Base-by-base conservation (phyloP, 1,140 invertebrate species). In the Apis laboriosa region DNA sequence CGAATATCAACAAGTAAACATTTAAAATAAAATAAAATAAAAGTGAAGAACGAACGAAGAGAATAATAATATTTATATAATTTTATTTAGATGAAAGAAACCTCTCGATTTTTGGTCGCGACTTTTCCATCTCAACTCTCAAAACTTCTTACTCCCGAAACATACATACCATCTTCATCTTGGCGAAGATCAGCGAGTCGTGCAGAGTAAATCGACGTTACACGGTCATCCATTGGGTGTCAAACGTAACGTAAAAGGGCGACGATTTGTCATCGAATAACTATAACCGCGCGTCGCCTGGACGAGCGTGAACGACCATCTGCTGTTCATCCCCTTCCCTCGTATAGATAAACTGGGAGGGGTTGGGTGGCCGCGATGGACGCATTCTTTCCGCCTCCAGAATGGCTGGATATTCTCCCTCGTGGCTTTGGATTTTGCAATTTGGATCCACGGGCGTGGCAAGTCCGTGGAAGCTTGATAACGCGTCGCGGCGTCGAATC, bases 351-450 rank as follows among this genome's bases (percentile, higher is more conserved):
- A 83, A 83, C 67, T 83, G 67, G 51, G 17, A 13, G 43, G 12
- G 70, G 63, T 28, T 76, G 60, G 75, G 71, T 64, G 80, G 28
- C 28, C 34, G 34, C 72, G 61, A 56, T 72, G 77, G 80, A 84
- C 66, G 85, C 86, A 87, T 88, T 88, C 86, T 88, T 87, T 64
- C 78, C 70, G 72, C 34, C 34, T 34, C 2, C 34, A 34, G 58
- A 83, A 66, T 15, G 79, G 24, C 64, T 24, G 21, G 21, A 55
- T 68, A 9, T 84, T 83, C 85, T 73, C 82, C 79, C 79, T 82
- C 85, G 34, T 43, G 70, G 86, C 87, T 89, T 86, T 75, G 83
- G 82, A 90, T 90, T 88, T 84, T 88, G 86, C 84, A 86, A 89
- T 90, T 90, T 85, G 84, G 82, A 77, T 43, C 34, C 34, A 43